phyloP scores from a whole-genome alignment of 2,797 vertebrate genomes.

The Pipistrellus pygmaeus region DNA sequence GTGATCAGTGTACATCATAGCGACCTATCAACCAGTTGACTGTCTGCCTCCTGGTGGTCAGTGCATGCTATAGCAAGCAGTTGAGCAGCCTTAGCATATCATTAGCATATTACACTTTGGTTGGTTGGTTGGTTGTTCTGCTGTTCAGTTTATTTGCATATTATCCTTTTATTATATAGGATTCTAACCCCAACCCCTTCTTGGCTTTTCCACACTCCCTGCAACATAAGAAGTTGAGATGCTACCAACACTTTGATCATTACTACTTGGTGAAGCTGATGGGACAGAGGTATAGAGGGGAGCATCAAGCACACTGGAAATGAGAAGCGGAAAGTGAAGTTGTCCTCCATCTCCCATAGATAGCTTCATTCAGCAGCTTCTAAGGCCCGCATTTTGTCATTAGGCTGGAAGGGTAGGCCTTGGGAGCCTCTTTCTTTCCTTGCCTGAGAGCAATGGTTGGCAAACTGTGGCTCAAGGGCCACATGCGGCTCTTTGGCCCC shows the following conservation, averaged over 20 bases:
- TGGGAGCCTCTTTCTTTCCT: not conserved
- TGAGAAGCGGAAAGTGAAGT: not conserved
- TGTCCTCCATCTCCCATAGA: not conserved
- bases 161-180: too few relatives aligned
- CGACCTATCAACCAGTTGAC: too few relatives aligned
- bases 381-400: not conserved
- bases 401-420: not conserved
- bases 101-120: too few relatives aligned
- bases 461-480: too few relatives aligned
- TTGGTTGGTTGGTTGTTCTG: too few relatives aligned
- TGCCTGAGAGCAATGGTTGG: not conserved
- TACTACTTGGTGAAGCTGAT: not conserved
- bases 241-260: accelerated
- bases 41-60: too few relatives aligned
- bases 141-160: too few relatives aligned
- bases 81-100: too few relatives aligned
- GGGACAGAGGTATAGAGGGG: not conserved
- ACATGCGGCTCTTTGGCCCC: too few relatives aligned
- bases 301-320: not conserved
- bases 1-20: too few relatives aligned
- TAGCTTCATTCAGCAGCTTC: not conserved
- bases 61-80: too few relatives aligned
- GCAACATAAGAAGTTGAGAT: not conserved
- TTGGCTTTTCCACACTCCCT: not conserved
- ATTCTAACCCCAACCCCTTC: not conserved